A percentile compares a stretch with the other conserved stretches of the same genome.
These are phyloP conservation scores for Myiozetetes cayanensis DNA, from an alignment of 2,113 vertebrate genomes.

Conservation along the genomic window DNA sequence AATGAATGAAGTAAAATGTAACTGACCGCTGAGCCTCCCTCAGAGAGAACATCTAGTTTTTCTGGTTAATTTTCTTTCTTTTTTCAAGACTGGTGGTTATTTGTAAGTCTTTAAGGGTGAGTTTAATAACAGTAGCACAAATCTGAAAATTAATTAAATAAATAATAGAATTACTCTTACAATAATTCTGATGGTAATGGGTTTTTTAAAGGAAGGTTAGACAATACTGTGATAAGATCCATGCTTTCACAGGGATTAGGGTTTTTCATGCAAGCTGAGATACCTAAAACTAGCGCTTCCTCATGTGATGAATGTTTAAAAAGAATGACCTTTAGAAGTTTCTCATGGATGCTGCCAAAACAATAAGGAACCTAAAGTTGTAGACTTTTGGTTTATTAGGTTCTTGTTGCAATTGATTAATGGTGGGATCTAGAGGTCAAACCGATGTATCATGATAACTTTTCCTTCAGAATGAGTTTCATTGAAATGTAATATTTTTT, in stretches of 20 bases:
- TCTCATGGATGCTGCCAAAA: background rate
- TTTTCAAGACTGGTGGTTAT: background rate
- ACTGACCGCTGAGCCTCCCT: background rate
- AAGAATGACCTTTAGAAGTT: background rate
- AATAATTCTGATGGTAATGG: background rate
- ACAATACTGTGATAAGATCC: background rate
- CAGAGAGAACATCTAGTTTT: background rate
- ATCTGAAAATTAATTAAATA: background rate
- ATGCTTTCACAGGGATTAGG: background rate
- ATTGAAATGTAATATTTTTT: background rate
- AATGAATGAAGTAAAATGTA: background rate
- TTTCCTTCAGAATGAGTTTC: background rate
- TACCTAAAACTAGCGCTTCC: background rate
- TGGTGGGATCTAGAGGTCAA: background rate
- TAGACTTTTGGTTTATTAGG: background rate
- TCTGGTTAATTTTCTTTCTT: background rate
- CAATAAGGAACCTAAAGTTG: background rate
- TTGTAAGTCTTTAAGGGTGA: background rate
- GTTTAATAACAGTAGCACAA: background rate
- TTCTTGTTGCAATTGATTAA: background rate
- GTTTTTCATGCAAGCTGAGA: background rate
- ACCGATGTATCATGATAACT: background rate
- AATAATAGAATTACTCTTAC: background rate
- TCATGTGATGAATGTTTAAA: background rate
- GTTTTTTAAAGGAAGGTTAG: background rate